phyloP scores from a whole-genome alignment of 2,113 vertebrate species.

The Dipodomys stephensi region DNA sequence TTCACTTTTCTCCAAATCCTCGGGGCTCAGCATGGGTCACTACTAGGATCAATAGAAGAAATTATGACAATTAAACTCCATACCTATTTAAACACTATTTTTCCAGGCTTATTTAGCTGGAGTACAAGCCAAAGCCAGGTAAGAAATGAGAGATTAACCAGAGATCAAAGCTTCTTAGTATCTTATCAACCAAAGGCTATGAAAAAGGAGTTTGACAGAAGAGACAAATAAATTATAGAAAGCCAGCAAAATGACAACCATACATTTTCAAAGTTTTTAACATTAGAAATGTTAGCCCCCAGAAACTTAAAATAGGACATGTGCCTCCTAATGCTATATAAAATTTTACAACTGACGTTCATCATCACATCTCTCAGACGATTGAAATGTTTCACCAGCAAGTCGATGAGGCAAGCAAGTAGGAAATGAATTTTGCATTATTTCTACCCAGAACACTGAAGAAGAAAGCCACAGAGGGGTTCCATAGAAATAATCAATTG shows the following conservation, averaged over 20 bases:
- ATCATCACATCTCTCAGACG: neutral
- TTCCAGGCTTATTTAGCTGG: neutral
- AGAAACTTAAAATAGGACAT: neutral
- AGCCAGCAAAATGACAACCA: no score
- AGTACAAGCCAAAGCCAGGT: neutral
- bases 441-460: neutral
- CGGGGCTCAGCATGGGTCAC: no score
- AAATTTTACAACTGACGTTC: neutral
- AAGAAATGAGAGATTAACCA: slow-evolving; percentile 9
- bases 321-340: neutral
- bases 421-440: neutral
- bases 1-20: neutral
- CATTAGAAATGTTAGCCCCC: neutral
- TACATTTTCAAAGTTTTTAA: neutral
- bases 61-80: no score
- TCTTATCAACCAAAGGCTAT: neutral
- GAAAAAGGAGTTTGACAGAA: neutral
- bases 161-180: neutral
- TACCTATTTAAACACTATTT: neutral
- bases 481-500: slow-evolving; percentile 22
- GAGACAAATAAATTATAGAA: neutral
- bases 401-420: slow-evolving; percentile 1
- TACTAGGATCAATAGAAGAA: no score
- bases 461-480: neutral
- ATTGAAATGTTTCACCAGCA: neutral